Conservation (phyloP, 2,888 invertebrate species). For the Caenorhabditis imperialis region DNA sequence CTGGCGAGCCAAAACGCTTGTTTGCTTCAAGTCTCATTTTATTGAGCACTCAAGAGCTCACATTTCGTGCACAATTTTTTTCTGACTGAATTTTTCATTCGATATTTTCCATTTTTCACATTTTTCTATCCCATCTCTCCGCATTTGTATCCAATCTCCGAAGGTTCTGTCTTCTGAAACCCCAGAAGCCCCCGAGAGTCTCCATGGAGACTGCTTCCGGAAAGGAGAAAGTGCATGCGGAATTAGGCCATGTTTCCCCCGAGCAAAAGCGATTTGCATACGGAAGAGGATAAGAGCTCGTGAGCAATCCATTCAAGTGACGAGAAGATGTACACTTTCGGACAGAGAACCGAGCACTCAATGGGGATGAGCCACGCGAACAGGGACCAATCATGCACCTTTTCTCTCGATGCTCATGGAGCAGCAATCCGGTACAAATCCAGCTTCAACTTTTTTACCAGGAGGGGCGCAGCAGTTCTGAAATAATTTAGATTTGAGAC, state of each 20-base stretch:
- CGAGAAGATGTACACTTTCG: neutral
- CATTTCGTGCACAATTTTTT: constrained; percentile 52
- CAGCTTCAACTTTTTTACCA: no score
- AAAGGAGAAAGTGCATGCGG: no score
- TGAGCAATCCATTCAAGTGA: neutral
- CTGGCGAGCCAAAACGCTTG: constrained; percentile 54
- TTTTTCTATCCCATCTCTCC: neutral
- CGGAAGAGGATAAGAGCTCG: neutral
- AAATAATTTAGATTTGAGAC: no score
- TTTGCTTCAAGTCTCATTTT: constrained; percentile 54
- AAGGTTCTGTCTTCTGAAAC: neutral
- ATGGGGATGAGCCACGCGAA: neutral
- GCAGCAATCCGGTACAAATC: no score
- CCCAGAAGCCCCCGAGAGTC: neutral
- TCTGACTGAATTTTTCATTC: constrained; percentile 47
- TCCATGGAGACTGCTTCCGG: neutral
- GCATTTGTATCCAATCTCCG: no score
- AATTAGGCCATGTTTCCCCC: neutral
- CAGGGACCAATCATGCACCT: no score
- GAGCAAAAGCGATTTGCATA: constrained; percentile 12
- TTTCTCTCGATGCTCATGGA: no score
- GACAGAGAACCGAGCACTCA: neutral
- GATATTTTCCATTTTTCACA: constrained; percentile 27
- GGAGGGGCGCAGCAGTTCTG: no score
- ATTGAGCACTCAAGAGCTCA: constrained; percentile 54